Conservation (phyloP, 2,888 invertebrate genomes). For the Cinara cedri region DNA sequence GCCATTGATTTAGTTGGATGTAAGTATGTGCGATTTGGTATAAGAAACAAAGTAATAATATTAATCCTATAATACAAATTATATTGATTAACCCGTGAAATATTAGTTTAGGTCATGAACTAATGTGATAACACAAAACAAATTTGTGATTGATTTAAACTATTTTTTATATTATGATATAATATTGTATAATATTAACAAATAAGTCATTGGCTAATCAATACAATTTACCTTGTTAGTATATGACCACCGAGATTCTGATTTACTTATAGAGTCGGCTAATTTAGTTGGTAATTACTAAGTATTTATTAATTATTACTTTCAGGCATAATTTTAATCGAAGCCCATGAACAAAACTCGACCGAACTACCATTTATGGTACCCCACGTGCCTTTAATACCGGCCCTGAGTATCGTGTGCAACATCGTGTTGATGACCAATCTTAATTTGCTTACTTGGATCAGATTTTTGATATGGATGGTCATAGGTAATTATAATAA, state of each 20-base stretch:
- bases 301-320: not conserved
- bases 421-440: slow-evolving; percentile 85
- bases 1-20: slow-evolving; percentile 71
- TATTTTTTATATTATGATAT: too few species aligned
- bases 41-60: too few species aligned
- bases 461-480: slow-evolving; percentile 86
- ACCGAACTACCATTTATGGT: slow-evolving; percentile 77
- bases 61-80: too few species aligned
- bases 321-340: slow-evolving; percentile 74
- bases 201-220: not conserved
- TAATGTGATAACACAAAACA: too few species aligned
- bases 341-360: slow-evolving; percentile 78
- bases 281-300: too few species aligned
- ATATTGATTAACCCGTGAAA: too few species aligned
- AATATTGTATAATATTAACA: not conserved
- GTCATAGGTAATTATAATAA: slow-evolving; percentile 69
- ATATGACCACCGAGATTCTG: too few species aligned
- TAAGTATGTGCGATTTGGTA: slow-evolving; percentile 63
- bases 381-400: slow-evolving; percentile 80
- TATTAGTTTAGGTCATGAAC: too few species aligned
- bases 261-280: too few species aligned
- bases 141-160: too few species aligned
- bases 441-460: slow-evolving; percentile 80
- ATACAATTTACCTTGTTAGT: too few species aligned
- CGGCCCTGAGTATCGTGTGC: slow-evolving; percentile 78